Evolutionary conservation across 2,797 vertebrate genomes (phyloP).

Genomic region (Odontamblyopus rebecca): DNA sequence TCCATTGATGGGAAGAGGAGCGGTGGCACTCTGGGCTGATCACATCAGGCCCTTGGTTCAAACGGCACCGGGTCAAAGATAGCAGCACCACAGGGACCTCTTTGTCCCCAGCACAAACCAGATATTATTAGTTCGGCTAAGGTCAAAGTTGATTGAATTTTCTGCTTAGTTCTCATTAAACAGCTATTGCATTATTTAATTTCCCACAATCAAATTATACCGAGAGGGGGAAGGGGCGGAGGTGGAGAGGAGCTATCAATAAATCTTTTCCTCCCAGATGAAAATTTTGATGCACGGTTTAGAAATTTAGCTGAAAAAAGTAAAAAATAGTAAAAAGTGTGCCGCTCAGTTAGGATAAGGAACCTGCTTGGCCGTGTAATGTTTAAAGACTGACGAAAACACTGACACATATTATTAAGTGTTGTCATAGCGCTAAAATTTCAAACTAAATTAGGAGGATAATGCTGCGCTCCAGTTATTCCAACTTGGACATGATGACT

Average conservation of each 20-base stretch:
- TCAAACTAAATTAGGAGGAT: too few species aligned
- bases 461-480: too few species aligned
- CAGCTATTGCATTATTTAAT: slow-evolving; percentile 85
- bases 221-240: slow-evolving; percentile 9
- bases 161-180: slow-evolving; percentile 84
- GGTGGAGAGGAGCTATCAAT: slow-evolving; percentile 50
- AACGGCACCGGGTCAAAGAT: slow-evolving; percentile 62
- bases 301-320: slow-evolving; percentile 67
- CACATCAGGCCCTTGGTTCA: slow-evolving; percentile 51
- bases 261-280: slow-evolving; percentile 52
- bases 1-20: slow-evolving; percentile 17
- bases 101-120: slow-evolving; percentile 73
- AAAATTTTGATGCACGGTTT: slow-evolving; percentile 77
- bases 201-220: slow-evolving; percentile 80
- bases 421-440: too few species aligned
- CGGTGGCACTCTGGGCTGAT: slow-evolving; percentile 27
- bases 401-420: too few species aligned
- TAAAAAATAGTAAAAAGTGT: too few species aligned
- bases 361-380: not conserved
- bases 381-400: too few species aligned
- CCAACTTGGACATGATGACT: too few species aligned
- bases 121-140: slow-evolving; percentile 77
- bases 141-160: slow-evolving; percentile 84
- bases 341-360: slow-evolving; percentile 1
- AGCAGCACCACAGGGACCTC: slow-evolving; percentile 64